Conservation (phyloP, 2,797 vertebrate genomes). For the Pipistrellus pipistrellus region DNA sequence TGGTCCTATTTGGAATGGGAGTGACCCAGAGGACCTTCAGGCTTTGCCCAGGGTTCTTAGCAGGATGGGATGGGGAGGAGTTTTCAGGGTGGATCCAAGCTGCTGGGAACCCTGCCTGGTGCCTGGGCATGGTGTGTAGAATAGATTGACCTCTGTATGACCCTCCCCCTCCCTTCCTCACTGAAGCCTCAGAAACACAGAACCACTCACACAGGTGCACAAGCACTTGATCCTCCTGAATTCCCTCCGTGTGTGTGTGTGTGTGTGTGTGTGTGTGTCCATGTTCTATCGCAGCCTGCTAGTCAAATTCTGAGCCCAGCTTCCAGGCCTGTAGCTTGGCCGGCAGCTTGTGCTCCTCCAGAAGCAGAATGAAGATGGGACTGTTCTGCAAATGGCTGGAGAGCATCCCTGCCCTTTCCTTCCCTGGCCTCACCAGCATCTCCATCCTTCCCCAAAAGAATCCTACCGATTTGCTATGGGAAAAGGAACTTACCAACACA, state of each 20-base stretch:
- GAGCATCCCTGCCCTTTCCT: neutral
- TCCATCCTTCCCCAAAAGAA: neutral
- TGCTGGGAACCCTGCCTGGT: neutral
- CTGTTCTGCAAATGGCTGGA: constrained; percentile 10
- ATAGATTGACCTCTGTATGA: no score
- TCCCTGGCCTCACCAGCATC: neutral
- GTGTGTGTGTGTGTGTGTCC: neutral
- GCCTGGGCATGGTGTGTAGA: neutral
- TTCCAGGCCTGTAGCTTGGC: neutral
- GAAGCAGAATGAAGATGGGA: neutral
- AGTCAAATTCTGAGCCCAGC: constrained; percentile 7
- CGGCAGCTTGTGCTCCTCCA: neutral
- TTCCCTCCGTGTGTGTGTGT: neutral
- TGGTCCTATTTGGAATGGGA: neutral
- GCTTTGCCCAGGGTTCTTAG: neutral
- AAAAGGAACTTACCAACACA: constrained; percentile 65
- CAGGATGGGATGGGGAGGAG: neutral
- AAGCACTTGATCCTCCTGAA: neutral
- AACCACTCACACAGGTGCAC: neutral
- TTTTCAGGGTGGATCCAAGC: neutral
- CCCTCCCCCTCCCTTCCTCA: neutral
- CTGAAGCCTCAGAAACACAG: neutral
- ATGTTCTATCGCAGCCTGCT: neutral
- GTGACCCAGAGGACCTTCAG: neutral
- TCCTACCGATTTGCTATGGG: neutral